phyloP scores from a whole-genome alignment of 2,888 invertebrate genomes.

The Anticlea derivata region DNA sequence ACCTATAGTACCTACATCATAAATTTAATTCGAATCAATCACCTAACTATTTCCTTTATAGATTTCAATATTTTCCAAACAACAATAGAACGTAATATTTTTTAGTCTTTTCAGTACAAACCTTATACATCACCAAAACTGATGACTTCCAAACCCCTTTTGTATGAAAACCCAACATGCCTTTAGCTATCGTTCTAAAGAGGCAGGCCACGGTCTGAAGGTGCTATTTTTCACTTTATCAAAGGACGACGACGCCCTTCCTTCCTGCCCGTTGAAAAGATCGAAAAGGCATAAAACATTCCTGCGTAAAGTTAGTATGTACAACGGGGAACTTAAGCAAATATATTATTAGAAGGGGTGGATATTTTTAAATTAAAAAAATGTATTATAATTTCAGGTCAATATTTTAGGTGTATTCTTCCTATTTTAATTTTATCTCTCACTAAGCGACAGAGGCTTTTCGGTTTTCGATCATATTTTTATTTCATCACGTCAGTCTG shows the following conservation, averaged over 20 bases:
- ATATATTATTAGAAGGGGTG: not conserved
- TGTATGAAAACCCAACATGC: slow-evolving; percentile 49
- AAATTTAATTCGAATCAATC: too few species aligned
- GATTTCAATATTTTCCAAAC: not conserved
- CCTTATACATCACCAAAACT: slow-evolving; percentile 37
- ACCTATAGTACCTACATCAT: not conserved
- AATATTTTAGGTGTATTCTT: too few species aligned
- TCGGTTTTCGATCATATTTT: too few species aligned
- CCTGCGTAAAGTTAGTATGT: slow-evolving; percentile 39
- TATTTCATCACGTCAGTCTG: too few species aligned
- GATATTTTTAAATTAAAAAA: too few species aligned
- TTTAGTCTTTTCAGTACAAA: slow-evolving; percentile 13
- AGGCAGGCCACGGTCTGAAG: slow-evolving; percentile 63
- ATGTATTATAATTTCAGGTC: too few species aligned
- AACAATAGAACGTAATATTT: slow-evolving; percentile 11
- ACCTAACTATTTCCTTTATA: not conserved
- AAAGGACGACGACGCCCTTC: slow-evolving; percentile 73
- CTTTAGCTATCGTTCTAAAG: slow-evolving; percentile 51
- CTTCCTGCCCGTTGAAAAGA: slow-evolving; percentile 72
- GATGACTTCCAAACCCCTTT: slow-evolving; percentile 46
- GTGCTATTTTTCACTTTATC: slow-evolving; percentile 79
- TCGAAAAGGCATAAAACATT: slow-evolving; percentile 70
- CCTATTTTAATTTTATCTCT: too few species aligned
- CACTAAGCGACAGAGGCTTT: too few species aligned
- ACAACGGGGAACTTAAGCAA: not conserved